Conservation (phyloP, 2,888 invertebrate species). For the Macaria notata region DNA sequence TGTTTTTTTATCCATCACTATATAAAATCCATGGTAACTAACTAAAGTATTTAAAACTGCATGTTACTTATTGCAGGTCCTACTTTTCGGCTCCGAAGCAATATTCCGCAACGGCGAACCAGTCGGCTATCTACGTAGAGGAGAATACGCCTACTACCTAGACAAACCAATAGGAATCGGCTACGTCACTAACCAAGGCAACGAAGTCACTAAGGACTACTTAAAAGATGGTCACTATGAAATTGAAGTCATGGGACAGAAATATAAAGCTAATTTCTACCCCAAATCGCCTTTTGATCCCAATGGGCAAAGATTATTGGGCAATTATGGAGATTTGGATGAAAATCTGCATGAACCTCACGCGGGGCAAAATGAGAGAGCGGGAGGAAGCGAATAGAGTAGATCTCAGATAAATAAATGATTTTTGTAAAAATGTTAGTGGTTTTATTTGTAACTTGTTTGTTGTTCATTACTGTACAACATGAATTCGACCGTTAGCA, state of each 20-base stretch:
- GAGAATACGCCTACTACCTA: conserved; percentile 86
- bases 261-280: conserved; percentile 86
- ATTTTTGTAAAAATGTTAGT: conserved; percentile 5
- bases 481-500: too few relatives aligned
- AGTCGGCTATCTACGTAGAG: conserved; percentile 91
- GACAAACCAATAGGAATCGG: conserved; percentile 82
- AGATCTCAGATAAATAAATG: conserved; percentile 43
- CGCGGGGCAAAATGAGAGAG: conserved; percentile 72
- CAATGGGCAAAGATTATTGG: conserved; percentile 87
- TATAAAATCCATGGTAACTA: too few relatives aligned
- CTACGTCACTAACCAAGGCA: conserved; percentile 83
- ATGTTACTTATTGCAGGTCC: conserved; percentile 66
- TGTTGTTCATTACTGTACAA: too few relatives aligned
- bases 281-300: conserved; percentile 92
- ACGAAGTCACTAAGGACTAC: conserved; percentile 84
- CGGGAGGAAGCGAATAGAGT: conserved; percentile 74
- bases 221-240: conserved; percentile 88
- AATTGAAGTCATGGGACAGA: conserved; percentile 90
- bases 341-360: conserved; percentile 73
- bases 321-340: conserved; percentile 83
- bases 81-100: conserved; percentile 93
- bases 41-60: too few relatives aligned
- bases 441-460: too few relatives aligned
- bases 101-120: conserved; percentile 89
- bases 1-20: too few relatives aligned